phyloP scores from a whole-genome alignment of 2,113 vertebrate genomes.

The Pholis gunnellus region DNA sequence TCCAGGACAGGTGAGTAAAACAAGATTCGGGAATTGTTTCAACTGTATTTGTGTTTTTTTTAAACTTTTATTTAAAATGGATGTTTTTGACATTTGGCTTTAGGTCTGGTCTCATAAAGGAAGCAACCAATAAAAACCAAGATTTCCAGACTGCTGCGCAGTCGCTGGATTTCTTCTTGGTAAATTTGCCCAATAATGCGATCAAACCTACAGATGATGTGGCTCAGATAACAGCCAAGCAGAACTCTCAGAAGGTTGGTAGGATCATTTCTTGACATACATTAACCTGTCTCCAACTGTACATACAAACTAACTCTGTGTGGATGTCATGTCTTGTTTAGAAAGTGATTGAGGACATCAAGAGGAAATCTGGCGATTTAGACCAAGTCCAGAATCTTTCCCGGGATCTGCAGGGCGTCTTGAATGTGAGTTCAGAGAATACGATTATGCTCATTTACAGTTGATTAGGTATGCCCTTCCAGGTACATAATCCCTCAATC shows the following conservation, averaged over 20 bases:
- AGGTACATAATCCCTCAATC: background rate
- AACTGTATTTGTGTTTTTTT: background rate
- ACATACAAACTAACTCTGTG: background rate
- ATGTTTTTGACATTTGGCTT: background rate
- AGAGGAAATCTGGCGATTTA: slow-evolving; percentile 87
- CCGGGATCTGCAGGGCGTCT: slow-evolving; percentile 84
- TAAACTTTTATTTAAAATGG: background rate
- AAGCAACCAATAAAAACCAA: slow-evolving; percentile 86
- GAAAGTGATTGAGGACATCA: slow-evolving; percentile 90
- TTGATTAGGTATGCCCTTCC: background rate
- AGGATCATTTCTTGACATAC: background rate
- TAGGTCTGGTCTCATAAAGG: slow-evolving; percentile 87
- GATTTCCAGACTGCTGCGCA: slow-evolving; percentile 89
- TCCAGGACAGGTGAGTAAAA: slow-evolving; percentile 88
- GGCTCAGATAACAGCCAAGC: slow-evolving; percentile 86
- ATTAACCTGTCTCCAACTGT: background rate
- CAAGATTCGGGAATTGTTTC: background rate
- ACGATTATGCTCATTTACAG: background rate
- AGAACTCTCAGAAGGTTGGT: slow-evolving; percentile 90
- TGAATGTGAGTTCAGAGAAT: slow-evolving; percentile 83
- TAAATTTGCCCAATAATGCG: slow-evolving; percentile 87
- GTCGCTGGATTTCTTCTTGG: slow-evolving; percentile 90
- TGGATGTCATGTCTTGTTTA: slow-evolving; percentile 62
- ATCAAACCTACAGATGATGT: slow-evolving; percentile 84
- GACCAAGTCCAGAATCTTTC: slow-evolving; percentile 81